Evolutionary conservation across 2,113 vertebrate genomes (phyloP).

Genomic region (Spilogale gracilis): DNA sequence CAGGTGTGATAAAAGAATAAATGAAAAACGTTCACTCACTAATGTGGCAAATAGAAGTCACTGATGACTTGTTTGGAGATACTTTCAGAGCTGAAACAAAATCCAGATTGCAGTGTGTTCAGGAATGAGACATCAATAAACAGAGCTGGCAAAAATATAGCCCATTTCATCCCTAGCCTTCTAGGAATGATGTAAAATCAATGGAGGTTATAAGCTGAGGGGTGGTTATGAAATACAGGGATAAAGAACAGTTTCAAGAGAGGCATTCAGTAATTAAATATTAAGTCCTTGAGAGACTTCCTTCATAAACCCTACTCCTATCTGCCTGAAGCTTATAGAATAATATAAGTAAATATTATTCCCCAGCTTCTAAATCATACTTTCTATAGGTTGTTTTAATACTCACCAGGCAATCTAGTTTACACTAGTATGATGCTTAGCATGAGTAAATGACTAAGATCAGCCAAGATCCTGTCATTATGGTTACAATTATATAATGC

Average conservation of each 20-base stretch:
- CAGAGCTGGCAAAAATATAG: not conserved
- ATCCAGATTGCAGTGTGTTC: not conserved
- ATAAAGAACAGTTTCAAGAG: not conserved
- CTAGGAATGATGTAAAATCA: not conserved
- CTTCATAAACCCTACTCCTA: not conserved
- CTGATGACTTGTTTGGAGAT: conserved; percentile 3
- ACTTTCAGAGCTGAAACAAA: not conserved
- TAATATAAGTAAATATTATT: not conserved
- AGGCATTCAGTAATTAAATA: not conserved
- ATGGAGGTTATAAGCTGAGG: not conserved
- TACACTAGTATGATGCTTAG: not conserved
- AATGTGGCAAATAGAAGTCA: not conserved
- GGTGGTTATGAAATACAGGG: not conserved
- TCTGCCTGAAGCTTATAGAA: not conserved
- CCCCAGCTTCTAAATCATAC: conserved; percentile 1
- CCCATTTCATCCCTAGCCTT: not conserved
- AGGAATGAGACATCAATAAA: not conserved
- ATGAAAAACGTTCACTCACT: not conserved
- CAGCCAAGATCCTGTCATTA: not conserved
- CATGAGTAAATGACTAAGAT: not conserved
- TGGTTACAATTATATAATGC: not conserved
- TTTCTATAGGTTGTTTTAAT: conserved; percentile 2
- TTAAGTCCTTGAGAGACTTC: not conserved
- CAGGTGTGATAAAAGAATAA: not conserved
- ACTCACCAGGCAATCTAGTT: conserved; percentile 21